Base-by-base conservation (phyloP, 2,797 vertebrate species). In the Enteromius unitaeniatus region DNA sequence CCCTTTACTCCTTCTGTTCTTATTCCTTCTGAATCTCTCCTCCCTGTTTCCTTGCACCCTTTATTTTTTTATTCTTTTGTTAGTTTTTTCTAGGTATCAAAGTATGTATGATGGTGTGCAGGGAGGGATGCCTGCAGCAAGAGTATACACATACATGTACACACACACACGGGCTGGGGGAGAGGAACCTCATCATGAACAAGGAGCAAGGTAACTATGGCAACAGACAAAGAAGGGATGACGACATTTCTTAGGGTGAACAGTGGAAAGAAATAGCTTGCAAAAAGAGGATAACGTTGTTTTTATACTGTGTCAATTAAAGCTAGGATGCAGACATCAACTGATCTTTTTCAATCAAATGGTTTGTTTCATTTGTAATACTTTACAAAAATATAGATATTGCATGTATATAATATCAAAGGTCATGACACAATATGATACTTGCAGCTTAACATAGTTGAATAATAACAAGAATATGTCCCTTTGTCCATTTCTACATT, bases 121-220 rank as follows among this genome's bases (percentile, higher is more conserved):
- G 64, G 42, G 15, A 65, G 26, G 60, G 58, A 69, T 53, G 40
- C 72, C 49, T 76, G 75, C 51, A 58, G 70, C 40, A 65, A 42
- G 58, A 42, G 72, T 58, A 34, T 45, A 78, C 68, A 80, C 68
- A 67, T 14, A n/a, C 21, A 81, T 31, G 67, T 40, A 81, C 47
- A 82, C 13, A 13, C 10, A 23, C 17, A 19, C 53, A n/a, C 51
- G 64, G 37, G 67, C 55, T 68, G 69, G 68, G 28, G 78, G 72
- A 86, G 70, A 70, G 62, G 28, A 87, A 85, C 60, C 62, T 76
- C 85, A 84, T 83, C 84, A 79, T 34, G 74, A 76, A 85, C 73
- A 76, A 85, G 83, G 86, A 89, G 81, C 84, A 88, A 87, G 78
- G 87, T 89, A 88, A 87, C 89, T 75, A 89, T 89, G 86, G 88